Evolutionary conservation across 2,888 invertebrate species (phyloP).

Genomic region (Idaea aversata): DNA sequence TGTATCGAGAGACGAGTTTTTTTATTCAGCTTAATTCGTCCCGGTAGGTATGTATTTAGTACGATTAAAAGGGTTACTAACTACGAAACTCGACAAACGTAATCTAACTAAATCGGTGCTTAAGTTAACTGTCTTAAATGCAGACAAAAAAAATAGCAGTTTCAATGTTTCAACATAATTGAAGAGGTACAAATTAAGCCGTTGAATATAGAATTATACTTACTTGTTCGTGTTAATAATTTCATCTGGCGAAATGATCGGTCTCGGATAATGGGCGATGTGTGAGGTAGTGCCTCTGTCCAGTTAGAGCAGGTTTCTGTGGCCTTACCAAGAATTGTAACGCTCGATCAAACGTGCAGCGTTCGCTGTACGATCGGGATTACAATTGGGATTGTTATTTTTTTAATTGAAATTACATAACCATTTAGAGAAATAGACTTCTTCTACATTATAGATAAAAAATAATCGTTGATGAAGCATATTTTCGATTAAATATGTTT

Average conservation of each 20-base stretch:
- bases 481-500: too few relatives aligned
- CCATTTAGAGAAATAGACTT: too few relatives aligned
- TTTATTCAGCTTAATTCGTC: too few relatives aligned
- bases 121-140: neutral
- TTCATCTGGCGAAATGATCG: constrained; percentile 13
- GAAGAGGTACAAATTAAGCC: neutral
- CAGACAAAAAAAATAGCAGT: neutral
- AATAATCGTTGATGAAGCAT: too few relatives aligned
- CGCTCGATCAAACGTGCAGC: too few relatives aligned
- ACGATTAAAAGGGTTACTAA: neutral
- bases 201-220: neutral
- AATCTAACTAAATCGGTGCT: neutral
- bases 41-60: too few relatives aligned
- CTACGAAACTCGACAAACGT: neutral
- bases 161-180: neutral
- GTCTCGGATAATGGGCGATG: constrained; percentile 9
- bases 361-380: too few relatives aligned
- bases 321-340: neutral
- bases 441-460: too few relatives aligned
- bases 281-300: neutral
- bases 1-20: too few relatives aligned
- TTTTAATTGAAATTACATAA: too few relatives aligned
- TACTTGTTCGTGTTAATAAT: constrained; percentile 12
- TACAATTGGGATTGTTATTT: too few relatives aligned
- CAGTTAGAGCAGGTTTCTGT: neutral